These are phyloP conservation scores for Triplophysa bombifrons DNA, from an alignment of 2,797 vertebrate genomes.

Conservation along the genomic window DNA sequence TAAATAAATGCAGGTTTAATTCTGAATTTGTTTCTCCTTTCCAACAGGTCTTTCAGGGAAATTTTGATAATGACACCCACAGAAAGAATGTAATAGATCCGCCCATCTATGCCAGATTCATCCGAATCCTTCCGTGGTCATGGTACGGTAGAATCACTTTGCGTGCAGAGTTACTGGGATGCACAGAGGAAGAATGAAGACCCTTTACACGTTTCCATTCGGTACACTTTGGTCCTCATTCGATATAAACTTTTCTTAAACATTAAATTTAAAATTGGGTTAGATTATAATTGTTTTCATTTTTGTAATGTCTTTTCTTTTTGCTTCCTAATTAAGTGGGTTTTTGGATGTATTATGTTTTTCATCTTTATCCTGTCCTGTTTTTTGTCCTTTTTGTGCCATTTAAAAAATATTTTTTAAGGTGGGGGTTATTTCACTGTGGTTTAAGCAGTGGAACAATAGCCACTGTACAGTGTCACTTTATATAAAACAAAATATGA, in stretches of 20 bases:
- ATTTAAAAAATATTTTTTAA: constrained; percentile 52
- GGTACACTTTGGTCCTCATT: constrained; percentile 69
- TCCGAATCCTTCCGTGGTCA: constrained; percentile 97
- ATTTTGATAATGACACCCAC: constrained; percentile 99
- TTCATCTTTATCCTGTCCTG: background rate
- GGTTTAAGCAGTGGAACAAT: constrained; percentile 72
- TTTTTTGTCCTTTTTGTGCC: constrained; percentile 36
- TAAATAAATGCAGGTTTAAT: background rate
- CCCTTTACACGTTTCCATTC: constrained; percentile 37
- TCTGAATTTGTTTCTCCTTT: constrained; percentile 30
- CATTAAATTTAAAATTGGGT: constrained; percentile 82
- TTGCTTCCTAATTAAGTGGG: constrained; percentile 67
- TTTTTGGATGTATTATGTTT: background rate
- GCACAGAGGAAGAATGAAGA: constrained; percentile 88
- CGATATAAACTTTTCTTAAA: constrained; percentile 86
- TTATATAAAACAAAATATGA: constrained; percentile 75
- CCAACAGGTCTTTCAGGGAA: constrained; percentile 94
- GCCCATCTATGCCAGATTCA: constrained; percentile 86
- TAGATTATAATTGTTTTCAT: constrained; percentile 79
- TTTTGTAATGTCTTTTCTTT: constrained; percentile 74
- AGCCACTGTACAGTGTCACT: constrained; percentile 80
- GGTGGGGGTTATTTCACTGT: constrained; percentile 63
- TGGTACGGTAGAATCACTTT: constrained; percentile 98
- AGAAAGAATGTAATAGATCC: constrained; percentile 97
- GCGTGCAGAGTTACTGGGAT: constrained; percentile 93